These are phyloP conservation scores for Chrysodeixis includens DNA, from an alignment of 2,888 invertebrate genomes.

Conservation along the genomic window DNA sequence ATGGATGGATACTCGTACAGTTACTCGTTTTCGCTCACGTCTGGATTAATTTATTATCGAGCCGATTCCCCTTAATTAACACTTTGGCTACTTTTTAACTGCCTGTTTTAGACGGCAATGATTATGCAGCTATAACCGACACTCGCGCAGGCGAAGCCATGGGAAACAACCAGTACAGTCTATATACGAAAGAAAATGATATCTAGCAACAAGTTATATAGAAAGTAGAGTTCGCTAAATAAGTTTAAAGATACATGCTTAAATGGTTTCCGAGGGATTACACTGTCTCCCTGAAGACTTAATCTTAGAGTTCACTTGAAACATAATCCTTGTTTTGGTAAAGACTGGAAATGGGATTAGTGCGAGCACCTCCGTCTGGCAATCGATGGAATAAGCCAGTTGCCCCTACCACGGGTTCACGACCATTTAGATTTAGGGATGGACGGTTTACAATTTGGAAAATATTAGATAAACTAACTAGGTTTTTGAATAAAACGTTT, in stretches of 20 bases:
- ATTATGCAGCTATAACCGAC: too few relatives aligned
- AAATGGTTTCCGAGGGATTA: conserved; percentile 31
- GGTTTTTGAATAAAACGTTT: too few relatives aligned
- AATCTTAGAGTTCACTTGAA: conserved; percentile 22
- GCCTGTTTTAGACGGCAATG: too few relatives aligned
- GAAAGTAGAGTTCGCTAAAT: conserved; percentile 8
- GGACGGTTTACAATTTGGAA: conserved; percentile 9
- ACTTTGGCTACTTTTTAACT: too few relatives aligned
- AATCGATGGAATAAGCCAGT: conserved; percentile 47
- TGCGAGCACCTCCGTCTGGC: conserved; percentile 36
- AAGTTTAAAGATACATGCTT: conserved; percentile 16
- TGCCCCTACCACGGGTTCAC: conserved; percentile 42
- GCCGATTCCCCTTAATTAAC: too few relatives aligned
- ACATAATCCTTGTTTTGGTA: conserved; percentile 44
- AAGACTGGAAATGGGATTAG: conserved; percentile 53
- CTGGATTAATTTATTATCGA: too few relatives aligned
- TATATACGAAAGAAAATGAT: neutral
- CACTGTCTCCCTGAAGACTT: conserved; percentile 28
- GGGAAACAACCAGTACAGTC: too few relatives aligned
- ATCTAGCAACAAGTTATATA: neutral
- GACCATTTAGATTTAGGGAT: conserved; percentile 18
- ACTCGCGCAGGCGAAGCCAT: too few relatives aligned
- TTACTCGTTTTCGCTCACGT: too few relatives aligned
- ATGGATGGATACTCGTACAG: too few relatives aligned
- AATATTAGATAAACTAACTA: too few relatives aligned